These are phyloP conservation scores for Mesoclemmys tuberculata DNA, from an alignment of 2,113 vertebrate species.

Conservation along the genomic window DNA sequence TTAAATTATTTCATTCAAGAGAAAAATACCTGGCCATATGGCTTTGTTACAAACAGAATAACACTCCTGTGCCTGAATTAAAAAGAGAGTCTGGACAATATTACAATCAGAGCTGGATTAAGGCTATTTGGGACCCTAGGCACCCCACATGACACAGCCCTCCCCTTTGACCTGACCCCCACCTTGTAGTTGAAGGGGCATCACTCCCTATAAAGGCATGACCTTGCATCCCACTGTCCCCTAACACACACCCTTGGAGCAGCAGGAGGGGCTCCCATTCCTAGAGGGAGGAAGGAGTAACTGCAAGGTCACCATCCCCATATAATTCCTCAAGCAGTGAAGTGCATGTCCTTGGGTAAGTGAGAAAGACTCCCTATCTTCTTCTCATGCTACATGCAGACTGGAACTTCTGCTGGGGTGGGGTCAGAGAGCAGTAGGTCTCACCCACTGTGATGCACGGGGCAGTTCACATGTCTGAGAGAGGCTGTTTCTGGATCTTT, in stretches of 20 bases:
- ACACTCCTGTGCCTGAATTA: neutral
- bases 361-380: neutral
- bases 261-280: neutral
- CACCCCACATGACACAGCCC: neutral
- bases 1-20: neutral
- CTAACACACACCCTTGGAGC: neutral
- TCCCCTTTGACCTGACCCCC: neutral
- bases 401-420: neutral
- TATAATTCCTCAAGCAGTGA: too few species aligned
- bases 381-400: neutral
- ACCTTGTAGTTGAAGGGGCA: neutral
- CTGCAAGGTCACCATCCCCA: neutral
- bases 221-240: neutral
- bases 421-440: fast-evolving
- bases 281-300: fast-evolving
- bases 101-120: neutral
- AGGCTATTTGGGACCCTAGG: neutral
- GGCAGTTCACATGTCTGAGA: neutral
- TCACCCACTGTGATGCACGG: neutral
- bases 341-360: neutral
- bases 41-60: neutral
- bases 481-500: neutral
- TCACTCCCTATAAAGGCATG: neutral
- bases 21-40: neutral
- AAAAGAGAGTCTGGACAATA: neutral